Percentiles rank a stretch among this genome's conserved stretches.
Evolutionary conservation across 2,888 invertebrate genomes (phyloP).

Genomic region (Antitype chi): DNA sequence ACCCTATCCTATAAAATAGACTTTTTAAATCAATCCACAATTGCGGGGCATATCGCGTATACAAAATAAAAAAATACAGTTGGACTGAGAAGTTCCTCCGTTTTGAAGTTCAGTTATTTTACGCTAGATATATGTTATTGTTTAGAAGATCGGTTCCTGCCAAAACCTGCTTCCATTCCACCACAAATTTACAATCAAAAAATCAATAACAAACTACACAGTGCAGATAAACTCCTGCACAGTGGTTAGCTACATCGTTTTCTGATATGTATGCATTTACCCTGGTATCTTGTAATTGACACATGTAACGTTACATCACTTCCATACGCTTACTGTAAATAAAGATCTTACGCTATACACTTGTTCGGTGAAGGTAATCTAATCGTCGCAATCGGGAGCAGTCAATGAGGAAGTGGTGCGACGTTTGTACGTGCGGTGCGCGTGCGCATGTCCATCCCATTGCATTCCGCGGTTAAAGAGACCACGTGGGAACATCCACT

Average conservation of each 20-base stretch:
- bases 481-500: conserved; percentile 58
- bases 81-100: too few relatives aligned
- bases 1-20: too few relatives aligned
- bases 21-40: too few relatives aligned
- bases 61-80: too few relatives aligned
- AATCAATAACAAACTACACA: too few relatives aligned
- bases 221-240: too few relatives aligned
- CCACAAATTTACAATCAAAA: background rate
- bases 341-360: conserved; percentile 54
- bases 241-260: conserved; percentile 5
- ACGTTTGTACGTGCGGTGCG: conserved; percentile 66
- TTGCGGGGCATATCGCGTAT: too few relatives aligned
- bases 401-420: conserved; percentile 80
- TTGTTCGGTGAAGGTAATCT: conserved; percentile 50
- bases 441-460: conserved; percentile 58
- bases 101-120: too few relatives aligned
- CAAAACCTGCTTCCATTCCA: background rate
- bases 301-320: conserved; percentile 44
- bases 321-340: conserved; percentile 58
- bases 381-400: conserved; percentile 73
- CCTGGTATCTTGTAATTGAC: conserved; percentile 40
- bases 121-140: background rate
- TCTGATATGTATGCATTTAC: conserved; percentile 3
- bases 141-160: background rate
- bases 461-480: conserved; percentile 62